Base-by-base conservation (phyloP, 2,888 invertebrate species). In the Eustalomyia histrio region DNA sequence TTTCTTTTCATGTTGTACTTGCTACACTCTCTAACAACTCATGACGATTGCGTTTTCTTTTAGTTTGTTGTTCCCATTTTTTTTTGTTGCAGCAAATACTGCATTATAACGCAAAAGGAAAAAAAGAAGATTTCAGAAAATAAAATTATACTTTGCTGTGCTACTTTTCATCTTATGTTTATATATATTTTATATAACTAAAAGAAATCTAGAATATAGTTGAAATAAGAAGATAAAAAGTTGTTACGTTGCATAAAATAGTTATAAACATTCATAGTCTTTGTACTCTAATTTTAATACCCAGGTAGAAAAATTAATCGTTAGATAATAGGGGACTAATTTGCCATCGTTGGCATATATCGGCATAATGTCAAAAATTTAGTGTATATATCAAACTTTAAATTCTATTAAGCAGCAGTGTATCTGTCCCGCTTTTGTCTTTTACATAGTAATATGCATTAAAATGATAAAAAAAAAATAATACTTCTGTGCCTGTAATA, bases 111-210 rank as follows among this genome's bases (percentile, higher is more conserved):
- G 18, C 14, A 60, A 24, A 39, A 10, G 39, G 50, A 64, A 63
- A 64, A 68, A 21, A 68, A 21, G 47, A 63, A 68, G 50, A 33
- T 39, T 39, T 3, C 57, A 50, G 61, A 55, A 69, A 69, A 76
- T 69, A 64, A 24, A 18, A 39, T 63, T 50, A 33, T 12, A 64
- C n/a, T n/a, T n/a, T 73, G 63, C 72, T 80, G 64, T 68, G 50
- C 68, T 58, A 80, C 6, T 72, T 80, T 80, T 69, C 21, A 2
- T 53, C 53, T 52, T 43, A 29, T 47, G 21, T 60, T 21, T 52
- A 2, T 24, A 9, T 39, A n/a, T 17, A 17, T 17, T 58, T 50
- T 47, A 68, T 47, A 68, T 47, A 24, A 43, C 7, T 29, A 16
- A 63, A 72, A 53, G 17, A 24, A 43, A 55, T 29, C 29, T 4